Conservation (phyloP, 2,113 vertebrate species). For the Asarcornis scutulata region DNA sequence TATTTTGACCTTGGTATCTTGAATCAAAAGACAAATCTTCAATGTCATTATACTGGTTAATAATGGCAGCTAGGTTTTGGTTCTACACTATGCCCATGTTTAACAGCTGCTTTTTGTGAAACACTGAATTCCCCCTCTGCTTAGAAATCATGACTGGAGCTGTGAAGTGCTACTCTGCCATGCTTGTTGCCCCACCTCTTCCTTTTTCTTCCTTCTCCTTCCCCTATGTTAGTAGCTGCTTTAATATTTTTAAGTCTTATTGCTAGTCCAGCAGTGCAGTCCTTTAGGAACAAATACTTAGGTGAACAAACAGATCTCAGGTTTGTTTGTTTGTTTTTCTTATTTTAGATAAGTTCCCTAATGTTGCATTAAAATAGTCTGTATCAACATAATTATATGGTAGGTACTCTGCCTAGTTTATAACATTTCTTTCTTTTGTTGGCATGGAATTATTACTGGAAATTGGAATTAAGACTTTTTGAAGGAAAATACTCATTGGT, state of each 20-base stretch:
- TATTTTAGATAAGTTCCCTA: background rate
- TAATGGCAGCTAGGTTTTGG: background rate
- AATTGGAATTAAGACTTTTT: background rate
- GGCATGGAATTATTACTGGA: background rate
- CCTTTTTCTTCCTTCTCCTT: background rate
- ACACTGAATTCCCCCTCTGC: background rate
- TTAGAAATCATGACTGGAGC: background rate
- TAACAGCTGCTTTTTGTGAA: background rate
- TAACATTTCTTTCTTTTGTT: background rate
- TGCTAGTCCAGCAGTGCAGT: background rate
- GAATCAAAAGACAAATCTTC: background rate
- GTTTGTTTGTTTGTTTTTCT: background rate
- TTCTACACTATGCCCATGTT: background rate
- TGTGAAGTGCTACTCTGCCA: background rate
- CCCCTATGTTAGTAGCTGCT: background rate
- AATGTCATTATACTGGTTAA: background rate
- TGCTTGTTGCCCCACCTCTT: background rate
- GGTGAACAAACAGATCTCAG: background rate
- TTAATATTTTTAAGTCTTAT: background rate
- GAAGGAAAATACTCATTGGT: background rate
- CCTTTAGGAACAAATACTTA: background rate
- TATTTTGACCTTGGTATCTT: background rate
- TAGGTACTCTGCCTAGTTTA: background rate
- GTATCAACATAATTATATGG: background rate
- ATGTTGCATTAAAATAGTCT: background rate